Evolutionary conservation across 92 coral and sea anemone species (phyloP).

Genomic region (Umimayanthus kanabou): DNA sequence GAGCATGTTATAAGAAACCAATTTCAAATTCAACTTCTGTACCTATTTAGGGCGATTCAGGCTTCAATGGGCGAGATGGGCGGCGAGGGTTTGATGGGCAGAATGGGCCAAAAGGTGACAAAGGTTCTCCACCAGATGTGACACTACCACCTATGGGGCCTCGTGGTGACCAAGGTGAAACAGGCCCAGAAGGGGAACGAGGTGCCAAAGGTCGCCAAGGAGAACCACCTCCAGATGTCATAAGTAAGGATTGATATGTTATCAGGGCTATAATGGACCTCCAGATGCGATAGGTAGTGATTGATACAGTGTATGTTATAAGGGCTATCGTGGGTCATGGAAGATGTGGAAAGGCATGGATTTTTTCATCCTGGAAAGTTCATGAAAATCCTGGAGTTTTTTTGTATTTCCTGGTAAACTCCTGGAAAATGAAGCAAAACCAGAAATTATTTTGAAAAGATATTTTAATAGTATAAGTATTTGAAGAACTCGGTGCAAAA

Average conservation of each 20-base stretch:
- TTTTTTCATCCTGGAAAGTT: too few species aligned
- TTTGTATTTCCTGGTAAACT: too few species aligned
- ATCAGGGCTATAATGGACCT: not conserved
- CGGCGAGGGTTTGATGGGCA: not conserved
- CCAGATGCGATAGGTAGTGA: not conserved
- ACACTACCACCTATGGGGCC: slow-evolving; percentile 1
- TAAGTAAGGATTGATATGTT: not conserved
- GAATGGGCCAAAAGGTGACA: not conserved
- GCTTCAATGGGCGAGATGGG: slow-evolving; percentile 26
- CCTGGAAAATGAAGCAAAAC: too few species aligned
- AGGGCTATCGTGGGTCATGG: too few species aligned
- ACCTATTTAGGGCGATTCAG: slow-evolving; percentile 17
- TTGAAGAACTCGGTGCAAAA: too few species aligned
- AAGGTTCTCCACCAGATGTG: slow-evolving; percentile 4
- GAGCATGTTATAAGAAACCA: too few species aligned
- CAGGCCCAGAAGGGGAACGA: not conserved
- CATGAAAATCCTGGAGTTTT: too few species aligned
- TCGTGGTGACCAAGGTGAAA: slow-evolving; percentile 3
- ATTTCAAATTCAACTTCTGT: too few species aligned
- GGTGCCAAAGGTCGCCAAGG: not conserved
- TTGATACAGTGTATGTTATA: not conserved
- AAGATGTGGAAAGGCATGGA: too few species aligned
- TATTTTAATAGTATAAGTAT: too few species aligned
- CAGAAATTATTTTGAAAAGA: too few species aligned
- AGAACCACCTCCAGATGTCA: not conserved